These are phyloP conservation scores for Pelusios castaneus DNA, from an alignment of 2,113 vertebrate species.

Conservation along the genomic window DNA sequence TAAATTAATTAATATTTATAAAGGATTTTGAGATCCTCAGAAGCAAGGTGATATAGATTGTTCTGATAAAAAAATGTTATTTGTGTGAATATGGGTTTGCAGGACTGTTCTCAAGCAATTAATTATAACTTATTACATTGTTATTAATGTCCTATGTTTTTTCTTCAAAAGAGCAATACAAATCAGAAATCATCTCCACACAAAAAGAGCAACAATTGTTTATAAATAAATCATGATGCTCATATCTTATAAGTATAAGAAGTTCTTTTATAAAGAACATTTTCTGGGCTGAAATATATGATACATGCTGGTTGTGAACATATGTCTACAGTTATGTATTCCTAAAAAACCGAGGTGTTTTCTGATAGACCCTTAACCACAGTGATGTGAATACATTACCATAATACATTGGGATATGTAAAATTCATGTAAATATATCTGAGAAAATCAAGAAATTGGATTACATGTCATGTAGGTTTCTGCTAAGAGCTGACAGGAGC, in stretches of 20 bases:
- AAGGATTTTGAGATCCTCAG: background rate
- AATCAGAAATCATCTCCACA: constrained; percentile 27
- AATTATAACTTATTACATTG: background rate
- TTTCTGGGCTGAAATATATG: fast-evolving
- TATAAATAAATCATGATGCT: background rate
- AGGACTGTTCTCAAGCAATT: background rate
- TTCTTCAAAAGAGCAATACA: constrained; percentile 34
- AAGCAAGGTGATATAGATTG: background rate
- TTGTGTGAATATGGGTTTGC: background rate
- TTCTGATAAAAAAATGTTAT: background rate
- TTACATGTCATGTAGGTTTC: constrained; percentile 38
- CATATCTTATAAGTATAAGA: background rate
- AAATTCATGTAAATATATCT: constrained; percentile 44
- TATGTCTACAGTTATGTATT: background rate
- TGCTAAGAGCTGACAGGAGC: constrained; percentile 39
- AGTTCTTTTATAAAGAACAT: background rate
- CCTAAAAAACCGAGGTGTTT: background rate
- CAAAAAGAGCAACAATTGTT: constrained; percentile 15
- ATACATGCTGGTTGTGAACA: background rate
- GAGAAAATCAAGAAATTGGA: constrained; percentile 52
- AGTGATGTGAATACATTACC: background rate
- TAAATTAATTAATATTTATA: background rate
- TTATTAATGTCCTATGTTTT: constrained; percentile 19
- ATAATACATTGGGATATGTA: constrained; percentile 16
- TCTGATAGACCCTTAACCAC: constrained; percentile 28